Percentiles rank a stretch among this genome's conserved stretches.
phyloP scores from a whole-genome alignment of 2,797 vertebrate genomes.

The Hippopotamyrus pictus region DNA sequence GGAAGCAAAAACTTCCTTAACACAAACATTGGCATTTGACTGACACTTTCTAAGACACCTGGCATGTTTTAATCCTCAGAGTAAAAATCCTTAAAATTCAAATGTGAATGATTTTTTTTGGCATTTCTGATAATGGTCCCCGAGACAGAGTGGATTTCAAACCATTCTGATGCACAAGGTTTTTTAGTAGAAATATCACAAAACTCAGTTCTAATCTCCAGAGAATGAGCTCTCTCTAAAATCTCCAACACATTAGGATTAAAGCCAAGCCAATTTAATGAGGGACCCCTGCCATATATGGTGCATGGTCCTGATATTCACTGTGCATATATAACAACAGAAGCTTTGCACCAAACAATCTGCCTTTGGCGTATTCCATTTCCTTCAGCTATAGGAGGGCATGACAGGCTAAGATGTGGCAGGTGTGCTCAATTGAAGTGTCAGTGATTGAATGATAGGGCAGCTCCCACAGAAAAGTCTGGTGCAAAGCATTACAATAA shows the following conservation, averaged over 20 bases:
- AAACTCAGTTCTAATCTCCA: background rate
- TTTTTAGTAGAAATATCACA: background rate
- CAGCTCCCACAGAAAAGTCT: constrained; percentile 16
- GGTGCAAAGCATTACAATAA: constrained; percentile 29
- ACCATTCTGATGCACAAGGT: background rate
- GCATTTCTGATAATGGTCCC: background rate
- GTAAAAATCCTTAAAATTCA: background rate
- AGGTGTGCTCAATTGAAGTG: constrained; percentile 32
- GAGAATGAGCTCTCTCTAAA: background rate
- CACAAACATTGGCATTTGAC: background rate
- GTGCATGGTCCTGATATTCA: background rate
- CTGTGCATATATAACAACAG: background rate
- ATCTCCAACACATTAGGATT: background rate
- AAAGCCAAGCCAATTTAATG: background rate
- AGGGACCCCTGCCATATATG: background rate
- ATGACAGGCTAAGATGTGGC: constrained; percentile 20
- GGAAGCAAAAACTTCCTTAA: background rate
- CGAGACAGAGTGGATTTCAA: background rate
- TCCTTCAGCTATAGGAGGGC: constrained; percentile 17
- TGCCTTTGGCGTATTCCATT: background rate
- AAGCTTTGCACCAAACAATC: background rate
- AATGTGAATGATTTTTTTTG: background rate
- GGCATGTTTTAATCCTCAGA: background rate
- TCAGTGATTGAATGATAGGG: constrained; percentile 38
- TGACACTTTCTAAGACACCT: background rate